phyloP scores from a whole-genome alignment of 2,888 invertebrate genomes.

The Busseola fusca region DNA sequence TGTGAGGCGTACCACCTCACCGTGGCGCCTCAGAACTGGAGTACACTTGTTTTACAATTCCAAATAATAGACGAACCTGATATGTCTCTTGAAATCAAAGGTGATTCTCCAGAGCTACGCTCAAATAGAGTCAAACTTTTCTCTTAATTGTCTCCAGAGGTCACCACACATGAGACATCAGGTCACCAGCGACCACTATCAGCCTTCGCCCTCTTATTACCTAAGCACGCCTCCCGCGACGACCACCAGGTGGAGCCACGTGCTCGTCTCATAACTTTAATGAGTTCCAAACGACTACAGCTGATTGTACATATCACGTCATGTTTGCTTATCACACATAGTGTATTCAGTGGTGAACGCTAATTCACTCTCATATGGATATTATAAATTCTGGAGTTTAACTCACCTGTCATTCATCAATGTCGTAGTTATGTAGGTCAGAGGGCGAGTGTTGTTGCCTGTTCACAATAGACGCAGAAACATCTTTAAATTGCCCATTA shows the following conservation, averaged over 20 bases:
- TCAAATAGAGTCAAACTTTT: neutral
- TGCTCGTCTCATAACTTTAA: slow-evolving; percentile 14
- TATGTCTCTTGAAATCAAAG: neutral
- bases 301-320: slow-evolving; percentile 2
- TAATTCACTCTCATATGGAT: slow-evolving; percentile 1
- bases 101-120: neutral
- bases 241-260: slow-evolving; percentile 14
- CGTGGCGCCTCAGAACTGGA: too few species aligned
- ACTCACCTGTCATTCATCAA: neutral
- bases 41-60: neutral
- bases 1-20: too few species aligned
- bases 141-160: neutral
- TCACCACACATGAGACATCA: neutral
- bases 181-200: neutral
- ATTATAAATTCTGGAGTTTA: neutral
- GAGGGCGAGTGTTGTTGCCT: neutral
- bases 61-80: neutral
- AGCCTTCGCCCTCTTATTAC: neutral
- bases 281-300: slow-evolving; percentile 28
- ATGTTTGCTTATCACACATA: neutral
- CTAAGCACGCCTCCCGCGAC: too few species aligned
- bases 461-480: neutral
- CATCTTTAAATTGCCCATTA: neutral
- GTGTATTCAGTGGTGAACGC: slow-evolving; percentile 8
- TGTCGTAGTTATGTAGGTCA: slow-evolving; percentile 6